Percentiles rank a stretch among this genome's conserved stretches.
Conservation (phyloP, 2,797 vertebrate genomes). For the Tinamus major region DNA sequence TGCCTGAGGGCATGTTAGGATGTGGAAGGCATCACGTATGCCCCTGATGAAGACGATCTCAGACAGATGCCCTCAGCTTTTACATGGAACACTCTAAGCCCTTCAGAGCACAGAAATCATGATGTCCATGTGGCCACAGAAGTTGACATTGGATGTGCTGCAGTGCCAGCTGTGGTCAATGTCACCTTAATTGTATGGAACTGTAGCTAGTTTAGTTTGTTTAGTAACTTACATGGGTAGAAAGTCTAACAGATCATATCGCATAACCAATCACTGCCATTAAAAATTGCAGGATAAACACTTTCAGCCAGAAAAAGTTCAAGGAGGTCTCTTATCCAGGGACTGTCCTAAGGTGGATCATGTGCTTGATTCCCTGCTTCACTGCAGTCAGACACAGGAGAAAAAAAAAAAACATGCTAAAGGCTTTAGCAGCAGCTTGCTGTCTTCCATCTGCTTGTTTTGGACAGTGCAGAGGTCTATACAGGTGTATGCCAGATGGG, state of each 20-base stretch:
- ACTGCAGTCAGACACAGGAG: constrained; percentile 14
- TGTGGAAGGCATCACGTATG: background rate
- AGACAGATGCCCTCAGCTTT: constrained; percentile 25
- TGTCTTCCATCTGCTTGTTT: constrained; percentile 14
- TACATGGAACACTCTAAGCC: background rate
- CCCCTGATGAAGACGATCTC: background rate
- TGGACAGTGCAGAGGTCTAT: constrained; percentile 28
- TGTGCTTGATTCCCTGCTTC: background rate
- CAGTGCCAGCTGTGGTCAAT: background rate
- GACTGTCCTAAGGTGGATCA: background rate
- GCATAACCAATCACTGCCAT: background rate
- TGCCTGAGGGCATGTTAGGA: background rate
- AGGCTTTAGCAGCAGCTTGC: constrained; percentile 18
- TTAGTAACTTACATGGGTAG: background rate
- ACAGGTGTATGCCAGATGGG: constrained; percentile 72
- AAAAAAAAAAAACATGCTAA: background rate
- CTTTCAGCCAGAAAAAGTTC: background rate
- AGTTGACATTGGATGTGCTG: background rate
- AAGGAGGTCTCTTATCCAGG: background rate
- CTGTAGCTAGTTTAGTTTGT: background rate
- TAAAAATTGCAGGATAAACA: background rate
- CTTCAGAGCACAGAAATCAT: background rate
- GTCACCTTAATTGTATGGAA: background rate
- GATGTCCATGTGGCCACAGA: background rate
- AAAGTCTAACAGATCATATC: background rate